Conservation (phyloP, 35 echinoderm and acorn worm species). For the Patiria miniata region DNA sequence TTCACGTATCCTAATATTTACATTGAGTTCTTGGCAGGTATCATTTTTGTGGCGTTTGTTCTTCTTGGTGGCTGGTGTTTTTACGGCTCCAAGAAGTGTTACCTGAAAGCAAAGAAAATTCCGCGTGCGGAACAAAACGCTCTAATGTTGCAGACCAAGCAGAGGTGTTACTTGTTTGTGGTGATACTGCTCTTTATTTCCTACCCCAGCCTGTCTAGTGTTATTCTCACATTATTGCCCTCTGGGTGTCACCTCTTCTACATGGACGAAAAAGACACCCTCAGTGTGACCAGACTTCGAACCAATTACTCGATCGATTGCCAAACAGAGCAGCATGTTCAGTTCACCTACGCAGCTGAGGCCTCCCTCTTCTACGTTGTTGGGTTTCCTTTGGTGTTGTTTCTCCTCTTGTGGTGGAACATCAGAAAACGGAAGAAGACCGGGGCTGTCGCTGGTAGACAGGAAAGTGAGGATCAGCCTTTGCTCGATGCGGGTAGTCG, state of each 20-base stretch:
- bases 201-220: constrained; percentile 40
- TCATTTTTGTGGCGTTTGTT: not conserved
- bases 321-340: not conserved
- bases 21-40: constrained; percentile 25
- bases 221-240: constrained; percentile 48
- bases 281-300: constrained; percentile 3
- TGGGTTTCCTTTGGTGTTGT: constrained; percentile 27
- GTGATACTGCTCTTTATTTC: constrained; percentile 46
- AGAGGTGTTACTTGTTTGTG: constrained; percentile 36
- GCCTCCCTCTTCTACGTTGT: constrained; percentile 25
- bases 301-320: constrained; percentile 51
- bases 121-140: not conserved
- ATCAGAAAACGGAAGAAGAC: not conserved
- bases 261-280: not conserved
- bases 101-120: not conserved
- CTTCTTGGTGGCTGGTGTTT: not conserved
- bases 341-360: constrained; percentile 1
- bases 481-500: not conserved
- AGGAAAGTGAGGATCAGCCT: not conserved
- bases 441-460: too few relatives aligned
- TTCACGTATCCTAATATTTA: not conserved
- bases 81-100: not conserved
- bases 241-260: constrained; percentile 30
- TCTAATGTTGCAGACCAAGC: not conserved
- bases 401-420: constrained; percentile 18